phyloP scores from a whole-genome alignment of 2,797 vertebrate genomes.

The Mus spretus region DNA sequence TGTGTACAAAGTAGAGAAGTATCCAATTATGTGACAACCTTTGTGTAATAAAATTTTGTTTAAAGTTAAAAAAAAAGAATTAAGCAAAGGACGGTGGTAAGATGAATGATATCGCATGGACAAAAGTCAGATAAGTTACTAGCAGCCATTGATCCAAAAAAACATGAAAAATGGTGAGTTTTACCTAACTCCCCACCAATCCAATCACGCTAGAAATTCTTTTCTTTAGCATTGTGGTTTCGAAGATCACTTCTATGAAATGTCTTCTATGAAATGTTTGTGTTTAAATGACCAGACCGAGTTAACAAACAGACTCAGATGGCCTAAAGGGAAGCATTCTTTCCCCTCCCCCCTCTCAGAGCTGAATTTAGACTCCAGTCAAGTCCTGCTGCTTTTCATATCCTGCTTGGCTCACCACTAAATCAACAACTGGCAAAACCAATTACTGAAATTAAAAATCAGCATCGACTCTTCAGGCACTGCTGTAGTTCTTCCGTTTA shows the following conservation, averaged over 20 bases:
- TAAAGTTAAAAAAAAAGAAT: too few relatives aligned
- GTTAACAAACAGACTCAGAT: constrained; percentile 20
- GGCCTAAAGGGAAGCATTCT: background rate
- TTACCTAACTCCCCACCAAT: background rate
- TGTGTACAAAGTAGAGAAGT: too few relatives aligned
- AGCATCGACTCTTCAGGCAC: background rate
- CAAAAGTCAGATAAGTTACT: constrained; percentile 54
- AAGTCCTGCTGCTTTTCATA: constrained; percentile 62
- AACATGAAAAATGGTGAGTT: background rate
- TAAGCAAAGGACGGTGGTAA: background rate
- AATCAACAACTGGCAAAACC: constrained; percentile 63
- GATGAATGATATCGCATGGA: constrained; percentile 28
- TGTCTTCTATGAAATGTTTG: constrained; percentile 22
- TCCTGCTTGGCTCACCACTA: constrained; percentile 12
- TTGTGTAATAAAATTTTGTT: too few relatives aligned
- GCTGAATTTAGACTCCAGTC: constrained; percentile 52
- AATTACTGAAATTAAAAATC: constrained; percentile 61
- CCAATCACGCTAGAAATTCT: constrained; percentile 31
- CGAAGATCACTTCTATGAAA: constrained; percentile 35
- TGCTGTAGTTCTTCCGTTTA: constrained; percentile 53
- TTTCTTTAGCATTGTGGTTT: constrained; percentile 55
- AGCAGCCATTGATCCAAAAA: constrained; percentile 48
- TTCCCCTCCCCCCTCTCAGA: background rate
- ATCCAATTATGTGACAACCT: too few relatives aligned
- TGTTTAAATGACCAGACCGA: constrained; percentile 40